Base-by-base conservation (phyloP, 2,888 invertebrate species). In the Rotaria magnacalcarata region DNA sequence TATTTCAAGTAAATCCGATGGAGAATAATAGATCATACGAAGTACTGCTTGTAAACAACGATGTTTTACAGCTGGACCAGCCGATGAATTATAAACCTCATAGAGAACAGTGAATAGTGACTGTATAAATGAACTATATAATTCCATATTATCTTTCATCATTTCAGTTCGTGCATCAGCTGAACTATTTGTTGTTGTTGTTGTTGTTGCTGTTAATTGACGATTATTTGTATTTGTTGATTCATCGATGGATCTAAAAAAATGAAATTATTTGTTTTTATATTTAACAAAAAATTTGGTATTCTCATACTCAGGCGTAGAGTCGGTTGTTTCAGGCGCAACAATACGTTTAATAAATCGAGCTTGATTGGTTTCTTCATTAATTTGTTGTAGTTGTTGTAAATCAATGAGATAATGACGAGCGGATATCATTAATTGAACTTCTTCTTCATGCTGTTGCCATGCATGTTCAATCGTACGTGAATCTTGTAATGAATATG, bases 31-130 rank as follows among this genome's bases (percentile, higher is more conserved):
- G 7, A 98, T 95, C 94, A 98, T 97, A 87, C 98, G 94, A 86
- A 99, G 93, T 87, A 99, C 93, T 10, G 98, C 97, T 90, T 96
- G 94, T 87, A 99, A 93, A 90, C 97, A 97, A 92, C 97, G 97
- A 92, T 96, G 96, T 89, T 97, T 94, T 52, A 99, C 96, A 87
- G 97, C 95, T 52, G 98, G 97, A 16, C 98, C 98, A 86, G 98
- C 97, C 92, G 97, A 97, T 89, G 96, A 96, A 91, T 96, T 96
- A 92, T 99, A 99, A 86, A 99, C 97, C 92, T 99, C 97, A 92
- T 97, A 97, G 84, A 99, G 93, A 50, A 98, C 96, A 80, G 95
- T 95, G 91, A 98, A 96, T 87, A 99, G 92, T 75, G 96, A 88
- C 93, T 93, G 90, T 93, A 94, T 87, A 87, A 91, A 90, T 85